Evolutionary conservation across 2,888 invertebrate genomes (phyloP), one percentile per base, ranked within the genome.

Genomic region (Drosophila pegasa): DNA sequence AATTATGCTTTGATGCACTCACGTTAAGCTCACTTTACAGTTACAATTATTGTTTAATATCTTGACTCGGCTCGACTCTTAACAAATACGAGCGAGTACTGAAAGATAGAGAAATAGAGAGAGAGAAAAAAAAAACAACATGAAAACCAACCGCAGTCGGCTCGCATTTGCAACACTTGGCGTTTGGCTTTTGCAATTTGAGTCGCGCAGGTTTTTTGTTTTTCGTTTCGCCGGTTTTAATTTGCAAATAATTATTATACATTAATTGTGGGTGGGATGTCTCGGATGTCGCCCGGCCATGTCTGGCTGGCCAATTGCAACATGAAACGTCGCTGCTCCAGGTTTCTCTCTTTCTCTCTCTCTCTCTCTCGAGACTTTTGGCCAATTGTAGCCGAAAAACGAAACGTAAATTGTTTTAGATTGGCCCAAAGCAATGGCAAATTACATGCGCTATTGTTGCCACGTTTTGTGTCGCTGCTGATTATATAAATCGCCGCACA

Each of bases 1-100:
- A 80, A 87, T 79, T 80, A 90, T 84, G 87, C 88, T 90, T 90
- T 89, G 89, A 86, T 90, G 90, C 89, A 90, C 90, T 88, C 89
- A 85, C 73, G 78, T 82, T 84, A 85, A 78, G 87, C 86, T 84
- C 78, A 80, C 79, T 87, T 88, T 88, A 88, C 88, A 87, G 84
- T 84, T 84, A 80, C 84, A 89, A 89, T 88, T 86, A 83, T 88
- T 81, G 87, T 86, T 88, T 84, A 88, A 87, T 86, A 84, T 88
- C 88, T 73, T 75, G 71, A 74, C 66, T 80, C 74, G 58, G 66
- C 75, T 71, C 74, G 60, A 64, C 71, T 71, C 69, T 78, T 82
- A 71, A 80, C 79, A 76, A 82, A 84, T 83, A 69, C 72, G 57
- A 62, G 38, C 22, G 45, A 56, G 25, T 54, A 71, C 63, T 41